These are phyloP conservation scores for Cheilinus undulatus DNA, from an alignment of 2,113 vertebrate species.

Conservation along the genomic window DNA sequence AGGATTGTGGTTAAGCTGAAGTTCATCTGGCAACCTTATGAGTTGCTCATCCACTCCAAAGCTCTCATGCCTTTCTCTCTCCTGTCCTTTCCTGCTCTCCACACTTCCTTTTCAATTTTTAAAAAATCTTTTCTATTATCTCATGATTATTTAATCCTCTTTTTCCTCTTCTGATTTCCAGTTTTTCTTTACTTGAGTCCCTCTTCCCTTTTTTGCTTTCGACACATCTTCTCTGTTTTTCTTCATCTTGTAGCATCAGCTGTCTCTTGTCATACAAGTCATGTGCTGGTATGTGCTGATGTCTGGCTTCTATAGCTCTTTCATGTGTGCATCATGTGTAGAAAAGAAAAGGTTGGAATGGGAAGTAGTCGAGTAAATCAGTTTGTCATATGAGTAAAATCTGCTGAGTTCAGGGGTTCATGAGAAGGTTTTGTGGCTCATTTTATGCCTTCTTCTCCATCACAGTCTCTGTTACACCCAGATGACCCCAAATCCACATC, in stretches of 20 bases:
- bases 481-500: conserved; percentile 28
- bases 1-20: conserved; percentile 79
- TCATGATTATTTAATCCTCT: conserved; percentile 27
- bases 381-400: conserved; percentile 80
- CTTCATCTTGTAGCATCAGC: conserved; percentile 46
- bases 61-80: conserved; percentile 31
- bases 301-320: conserved; percentile 70
- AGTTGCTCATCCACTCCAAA: conserved; percentile 58
- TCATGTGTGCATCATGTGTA: conserved; percentile 79
- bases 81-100: conserved; percentile 35
- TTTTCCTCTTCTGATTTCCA: conserved; percentile 10
- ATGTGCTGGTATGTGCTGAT: conserved; percentile 79
- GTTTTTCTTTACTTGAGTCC: no score
- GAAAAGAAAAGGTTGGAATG: conserved; percentile 77
- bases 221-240: conserved; percentile 36
- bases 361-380: conserved; percentile 81
- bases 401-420: conserved; percentile 79
- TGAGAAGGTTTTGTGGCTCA: conserved; percentile 67
- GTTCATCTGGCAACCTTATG: conserved; percentile 85
- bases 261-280: conserved; percentile 74
- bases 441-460: conserved; percentile 55
- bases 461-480: conserved; percentile 28
- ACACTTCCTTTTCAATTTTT: conserved; percentile 22
- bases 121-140: conserved; percentile 12
- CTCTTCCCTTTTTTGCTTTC: background rate